A percentile compares a stretch with the other conserved stretches of the same genome.
phyloP scores from a whole-genome alignment of 2,113 vertebrate species.

The Catharus bicknelli region DNA sequence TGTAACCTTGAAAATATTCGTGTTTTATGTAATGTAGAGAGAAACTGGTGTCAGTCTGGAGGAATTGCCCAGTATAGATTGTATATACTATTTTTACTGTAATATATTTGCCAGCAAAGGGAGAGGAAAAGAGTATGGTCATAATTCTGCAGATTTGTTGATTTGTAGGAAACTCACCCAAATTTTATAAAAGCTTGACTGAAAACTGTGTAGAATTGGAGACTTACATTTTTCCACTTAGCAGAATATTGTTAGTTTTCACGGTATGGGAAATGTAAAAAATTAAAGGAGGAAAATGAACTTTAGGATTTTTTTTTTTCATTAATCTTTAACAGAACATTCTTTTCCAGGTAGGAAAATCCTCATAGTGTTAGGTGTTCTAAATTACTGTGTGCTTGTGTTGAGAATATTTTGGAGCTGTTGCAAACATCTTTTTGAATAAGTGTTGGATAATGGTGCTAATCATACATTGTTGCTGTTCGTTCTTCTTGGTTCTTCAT shows the following conservation, averaged over 20 bases:
- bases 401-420: background rate
- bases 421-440: background rate
- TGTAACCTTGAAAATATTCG: background rate
- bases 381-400: background rate
- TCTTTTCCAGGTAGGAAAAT: background rate
- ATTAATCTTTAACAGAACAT: background rate
- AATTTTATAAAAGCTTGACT: background rate
- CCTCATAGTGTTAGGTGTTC: background rate
- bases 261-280: background rate
- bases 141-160: background rate
- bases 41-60: background rate
- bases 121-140: background rate
- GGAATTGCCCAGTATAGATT: background rate
- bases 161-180: background rate
- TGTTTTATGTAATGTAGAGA: background rate
- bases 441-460: background rate
- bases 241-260: background rate
- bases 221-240: background rate
- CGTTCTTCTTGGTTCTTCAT: background rate
- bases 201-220: background rate
- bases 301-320: too few species aligned
- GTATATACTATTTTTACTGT: background rate
- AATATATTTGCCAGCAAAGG: background rate
- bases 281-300: too few species aligned
- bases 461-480: background rate